Percentiles rank a stretch among this genome's conserved stretches.
Evolutionary conservation across 1,140 invertebrate genomes (phyloP).

Genomic region (Thaumetopoea pityocampa): DNA sequence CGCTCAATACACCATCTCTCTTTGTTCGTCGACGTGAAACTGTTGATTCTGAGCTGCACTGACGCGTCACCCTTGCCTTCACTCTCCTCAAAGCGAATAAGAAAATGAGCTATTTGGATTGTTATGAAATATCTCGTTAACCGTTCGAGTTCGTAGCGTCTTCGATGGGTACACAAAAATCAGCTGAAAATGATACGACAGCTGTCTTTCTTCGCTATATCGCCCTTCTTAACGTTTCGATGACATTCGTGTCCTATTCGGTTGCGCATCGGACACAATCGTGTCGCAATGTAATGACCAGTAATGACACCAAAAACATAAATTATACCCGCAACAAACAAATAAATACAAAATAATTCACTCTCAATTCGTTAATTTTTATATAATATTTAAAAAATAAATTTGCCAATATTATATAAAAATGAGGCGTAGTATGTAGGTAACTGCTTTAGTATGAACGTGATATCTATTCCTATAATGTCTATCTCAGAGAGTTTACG

Average conservation of each 20-base stretch:
- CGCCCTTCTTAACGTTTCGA: constrained; percentile 61
- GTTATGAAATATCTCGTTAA: constrained; percentile 19
- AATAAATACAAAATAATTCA: too few species aligned
- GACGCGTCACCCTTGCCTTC: constrained; percentile 13
- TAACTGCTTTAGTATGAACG: too few species aligned
- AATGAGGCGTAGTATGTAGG: too few species aligned
- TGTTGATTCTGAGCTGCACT: constrained; percentile 42
- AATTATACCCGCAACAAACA: constrained; percentile 26
- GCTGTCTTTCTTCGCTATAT: constrained; percentile 68
- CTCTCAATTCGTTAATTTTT: too few species aligned
- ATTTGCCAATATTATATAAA: too few species aligned
- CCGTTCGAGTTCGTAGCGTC: constrained; percentile 24
- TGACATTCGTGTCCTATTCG: constrained; percentile 58
- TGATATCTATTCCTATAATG: too few species aligned
- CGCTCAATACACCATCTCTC: constrained; percentile 66
- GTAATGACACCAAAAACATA: constrained; percentile 61
- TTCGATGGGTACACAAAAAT: constrained; percentile 72
- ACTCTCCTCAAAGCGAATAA: constrained; percentile 2
- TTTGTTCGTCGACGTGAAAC: constrained; percentile 55
- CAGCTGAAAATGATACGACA: constrained; percentile 75
- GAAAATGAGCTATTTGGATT: constrained; percentile 8
- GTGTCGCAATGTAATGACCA: constrained; percentile 52
- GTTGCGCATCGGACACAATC: constrained; percentile 47
- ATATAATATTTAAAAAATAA: too few species aligned
- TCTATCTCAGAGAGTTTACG: too few species aligned